Conservation (phyloP, 2,797 vertebrate genomes). For the Danionella dracula region DNA sequence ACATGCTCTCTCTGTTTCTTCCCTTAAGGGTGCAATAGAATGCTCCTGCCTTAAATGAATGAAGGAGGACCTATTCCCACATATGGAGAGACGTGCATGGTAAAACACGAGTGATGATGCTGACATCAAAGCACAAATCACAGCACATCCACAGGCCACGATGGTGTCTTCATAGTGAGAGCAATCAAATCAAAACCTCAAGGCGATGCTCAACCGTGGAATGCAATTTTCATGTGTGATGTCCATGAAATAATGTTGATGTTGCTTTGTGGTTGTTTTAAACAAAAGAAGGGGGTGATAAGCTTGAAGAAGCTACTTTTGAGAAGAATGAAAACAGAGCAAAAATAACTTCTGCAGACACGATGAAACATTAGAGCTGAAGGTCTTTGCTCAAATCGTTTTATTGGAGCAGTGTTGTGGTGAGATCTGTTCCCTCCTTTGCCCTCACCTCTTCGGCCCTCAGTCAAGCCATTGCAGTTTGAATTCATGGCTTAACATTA, state of each 20-base stretch:
- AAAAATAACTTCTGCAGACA: too few relatives aligned
- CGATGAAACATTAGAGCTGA: too few relatives aligned
- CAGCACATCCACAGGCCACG: background rate
- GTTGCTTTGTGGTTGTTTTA: background rate
- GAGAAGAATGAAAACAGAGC: too few relatives aligned
- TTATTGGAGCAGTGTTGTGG: too few relatives aligned
- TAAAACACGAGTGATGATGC: background rate
- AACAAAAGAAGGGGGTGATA: too few relatives aligned
- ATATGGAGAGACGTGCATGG: background rate
- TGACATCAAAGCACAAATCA: background rate
- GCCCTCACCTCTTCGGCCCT: too few relatives aligned
- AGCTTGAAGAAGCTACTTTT: too few relatives aligned
- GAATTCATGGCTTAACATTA: too few relatives aligned
- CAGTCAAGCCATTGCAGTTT: too few relatives aligned
- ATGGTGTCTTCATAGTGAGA: background rate
- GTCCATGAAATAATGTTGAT: constrained; percentile 23
- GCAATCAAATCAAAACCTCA: background rate
- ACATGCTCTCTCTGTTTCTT: background rate
- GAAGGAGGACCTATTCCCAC: background rate
- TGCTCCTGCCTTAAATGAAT: background rate
- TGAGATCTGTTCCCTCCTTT: too few relatives aligned
- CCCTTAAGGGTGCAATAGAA: background rate
- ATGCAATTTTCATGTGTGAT: constrained; percentile 8
- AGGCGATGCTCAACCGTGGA: background rate
- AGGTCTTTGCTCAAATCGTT: too few relatives aligned